Percentiles rank a stretch among this genome's conserved stretches.
phyloP scores from a whole-genome alignment of 2,888 invertebrate species.

The Dryadula phaetusa region DNA sequence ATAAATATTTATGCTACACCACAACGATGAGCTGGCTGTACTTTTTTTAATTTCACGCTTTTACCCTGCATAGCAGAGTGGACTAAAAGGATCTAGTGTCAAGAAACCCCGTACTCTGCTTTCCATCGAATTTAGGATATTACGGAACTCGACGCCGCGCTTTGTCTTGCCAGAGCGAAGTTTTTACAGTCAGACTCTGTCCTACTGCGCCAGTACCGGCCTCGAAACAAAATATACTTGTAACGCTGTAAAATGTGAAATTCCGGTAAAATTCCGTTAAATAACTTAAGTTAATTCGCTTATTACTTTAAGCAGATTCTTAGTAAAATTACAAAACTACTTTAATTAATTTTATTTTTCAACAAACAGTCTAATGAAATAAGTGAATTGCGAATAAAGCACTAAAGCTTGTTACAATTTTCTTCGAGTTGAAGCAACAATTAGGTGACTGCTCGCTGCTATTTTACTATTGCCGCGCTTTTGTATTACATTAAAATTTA shows the following conservation, averaged over 20 bases:
- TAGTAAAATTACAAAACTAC: conserved; percentile 2
- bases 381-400: conserved; percentile 20
- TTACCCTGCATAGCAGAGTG: no score
- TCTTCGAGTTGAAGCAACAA: conserved; percentile 25
- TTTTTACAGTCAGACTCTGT: no score
- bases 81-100: no score
- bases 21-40: no score
- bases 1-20: no score
- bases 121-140: no score
- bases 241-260: not conserved
- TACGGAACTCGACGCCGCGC: no score
- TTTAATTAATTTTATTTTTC: conserved; percentile 11
- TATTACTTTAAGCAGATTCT: not conserved
- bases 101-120: no score
- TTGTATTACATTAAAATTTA: conserved; percentile 14
- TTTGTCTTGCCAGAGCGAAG: no score
- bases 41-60: no score
- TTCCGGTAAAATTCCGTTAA: not conserved
- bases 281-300: not conserved
- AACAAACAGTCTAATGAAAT: conserved; percentile 20
- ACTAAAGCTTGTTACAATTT: conserved; percentile 28
- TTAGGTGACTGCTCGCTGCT: conserved; percentile 26
- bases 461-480: conserved; percentile 23
- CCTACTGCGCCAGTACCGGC: not conserved
- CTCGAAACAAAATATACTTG: not conserved